A percentile compares a stretch with the other conserved stretches of the same genome.
phyloP scores from a whole-genome alignment of 2,113 vertebrate genomes.

The Neotragus pygmaeus region DNA sequence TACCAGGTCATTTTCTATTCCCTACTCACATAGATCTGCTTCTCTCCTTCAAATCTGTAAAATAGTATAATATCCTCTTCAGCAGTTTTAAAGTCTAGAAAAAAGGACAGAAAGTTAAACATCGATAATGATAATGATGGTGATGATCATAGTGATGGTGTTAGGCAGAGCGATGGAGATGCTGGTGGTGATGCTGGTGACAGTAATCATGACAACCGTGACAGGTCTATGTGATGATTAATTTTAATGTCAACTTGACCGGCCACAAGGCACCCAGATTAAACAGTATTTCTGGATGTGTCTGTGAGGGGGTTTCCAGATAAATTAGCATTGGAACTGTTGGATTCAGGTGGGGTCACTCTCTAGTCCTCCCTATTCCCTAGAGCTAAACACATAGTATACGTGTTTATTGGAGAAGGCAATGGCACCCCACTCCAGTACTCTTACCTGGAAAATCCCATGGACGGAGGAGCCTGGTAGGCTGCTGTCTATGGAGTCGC shows the following conservation, averaged over 20 bases:
- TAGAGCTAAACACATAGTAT: not conserved
- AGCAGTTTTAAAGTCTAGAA: not conserved
- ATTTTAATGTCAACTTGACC: not conserved
- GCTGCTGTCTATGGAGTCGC: too few relatives aligned
- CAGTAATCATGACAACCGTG: rapidly evolving
- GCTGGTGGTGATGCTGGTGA: not conserved
- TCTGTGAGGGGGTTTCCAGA: not conserved
- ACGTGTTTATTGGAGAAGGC: too few relatives aligned
- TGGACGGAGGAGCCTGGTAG: rapidly evolving
- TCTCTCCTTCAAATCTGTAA: not conserved
- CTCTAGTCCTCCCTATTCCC: not conserved
- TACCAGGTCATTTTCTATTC: not conserved
- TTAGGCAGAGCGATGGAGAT: not conserved
- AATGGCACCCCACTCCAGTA: too few relatives aligned
- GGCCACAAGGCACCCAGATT: not conserved
- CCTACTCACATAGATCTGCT: not conserved
- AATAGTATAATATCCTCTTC: not conserved
- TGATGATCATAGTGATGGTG: not conserved
- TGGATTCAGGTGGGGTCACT: not conserved
- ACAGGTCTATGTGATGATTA: not conserved
- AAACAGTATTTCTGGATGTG: not conserved
- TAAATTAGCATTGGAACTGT: not conserved
- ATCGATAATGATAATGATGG: too few relatives aligned
- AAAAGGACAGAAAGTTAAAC: not conserved
- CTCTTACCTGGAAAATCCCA: too few relatives aligned